Evolutionary conservation across 2,113 vertebrate genomes (phyloP), one percentile per base, ranked within the genome.

Genomic region (Nothobranchius furzeri): DNA sequence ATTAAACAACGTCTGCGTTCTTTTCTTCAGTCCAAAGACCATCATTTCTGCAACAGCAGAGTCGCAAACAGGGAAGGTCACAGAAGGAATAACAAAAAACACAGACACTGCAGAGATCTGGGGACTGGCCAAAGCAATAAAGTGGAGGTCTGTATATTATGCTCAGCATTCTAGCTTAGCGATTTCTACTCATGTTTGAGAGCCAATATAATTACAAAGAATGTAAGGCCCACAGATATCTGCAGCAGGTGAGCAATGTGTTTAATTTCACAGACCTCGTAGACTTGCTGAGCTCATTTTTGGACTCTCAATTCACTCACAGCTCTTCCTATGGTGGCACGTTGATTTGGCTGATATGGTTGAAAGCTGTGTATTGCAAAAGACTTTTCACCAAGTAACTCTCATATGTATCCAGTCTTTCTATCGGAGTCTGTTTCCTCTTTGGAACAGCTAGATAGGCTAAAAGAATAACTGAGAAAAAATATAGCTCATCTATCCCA

Each of bases 171-270:
- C 47, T 70, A 59, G 67, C 36, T 83, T 72, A 57, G 75, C 12
- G 50, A 68, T 78, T 75, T 78, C 47, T 73, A 78, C 66, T 58
- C 75, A 70, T 45, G 45, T 82, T 70, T 48, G 51, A 48, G 37
- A 11, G 0, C 50, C 24, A 8, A 83, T 80, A 85, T 85, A 79
- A 90, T 87, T 80, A 80, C 83, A 52, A 57, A 64, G 76, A 82
- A 62, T 73, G n/a, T 66, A 48, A 81, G 37, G 70, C 67, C 68
- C 58, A 73, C 65, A 24, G 60, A 73, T 70, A 75, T 79, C 72
- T 72, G 82, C 81, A 75, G 82, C 74, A 82, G 81, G 83, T 90
- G 90, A 90, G 89, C 85, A 86, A 91, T 89, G 84, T 46, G 79
- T 89, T 90, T 89, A 86, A 90, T 91, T 88, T 85, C 72, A 71